phyloP scores from a whole-genome alignment of 2,888 invertebrate genomes.

The Drosophila cognata region DNA sequence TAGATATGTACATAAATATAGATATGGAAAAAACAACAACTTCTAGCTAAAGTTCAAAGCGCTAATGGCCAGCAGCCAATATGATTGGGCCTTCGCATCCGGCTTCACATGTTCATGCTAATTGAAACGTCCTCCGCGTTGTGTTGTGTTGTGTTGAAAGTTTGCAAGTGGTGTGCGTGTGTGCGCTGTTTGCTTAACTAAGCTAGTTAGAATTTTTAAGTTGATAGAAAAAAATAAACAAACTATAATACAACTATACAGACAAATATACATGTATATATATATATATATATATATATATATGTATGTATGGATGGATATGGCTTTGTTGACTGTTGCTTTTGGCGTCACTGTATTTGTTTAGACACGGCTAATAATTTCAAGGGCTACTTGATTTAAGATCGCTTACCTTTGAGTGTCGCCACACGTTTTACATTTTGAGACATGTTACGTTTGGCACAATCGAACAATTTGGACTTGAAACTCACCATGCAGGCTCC shows the following conservation, averaged over 20 bases:
- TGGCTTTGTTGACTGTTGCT: constrained; percentile 18
- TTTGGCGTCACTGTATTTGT: constrained; percentile 50
- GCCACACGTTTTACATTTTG: constrained; percentile 12
- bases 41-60: constrained; percentile 51
- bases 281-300: neutral
- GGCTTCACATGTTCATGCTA: constrained; percentile 77
- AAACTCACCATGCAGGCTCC: constrained; percentile 90
- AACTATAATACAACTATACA: constrained; percentile 13
- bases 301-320: neutral
- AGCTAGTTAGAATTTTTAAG: constrained; percentile 79
- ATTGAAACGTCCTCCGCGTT: constrained; percentile 74
- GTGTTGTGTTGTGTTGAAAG: constrained; percentile 48
- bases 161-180: constrained; percentile 56
- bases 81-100: constrained; percentile 73
- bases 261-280: neutral
- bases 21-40: neutral
- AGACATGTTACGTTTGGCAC: constrained; percentile 8
- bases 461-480: constrained; percentile 1
- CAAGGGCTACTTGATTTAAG: constrained; percentile 64
- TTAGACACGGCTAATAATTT: constrained; percentile 60
- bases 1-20: neutral
- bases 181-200: constrained; percentile 66
- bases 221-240: constrained; percentile 51
- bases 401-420: constrained; percentile 13
- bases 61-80: constrained; percentile 56